phyloP scores from a whole-genome alignment of 2,113 vertebrate genomes.

The Cheilinus undulatus region DNA sequence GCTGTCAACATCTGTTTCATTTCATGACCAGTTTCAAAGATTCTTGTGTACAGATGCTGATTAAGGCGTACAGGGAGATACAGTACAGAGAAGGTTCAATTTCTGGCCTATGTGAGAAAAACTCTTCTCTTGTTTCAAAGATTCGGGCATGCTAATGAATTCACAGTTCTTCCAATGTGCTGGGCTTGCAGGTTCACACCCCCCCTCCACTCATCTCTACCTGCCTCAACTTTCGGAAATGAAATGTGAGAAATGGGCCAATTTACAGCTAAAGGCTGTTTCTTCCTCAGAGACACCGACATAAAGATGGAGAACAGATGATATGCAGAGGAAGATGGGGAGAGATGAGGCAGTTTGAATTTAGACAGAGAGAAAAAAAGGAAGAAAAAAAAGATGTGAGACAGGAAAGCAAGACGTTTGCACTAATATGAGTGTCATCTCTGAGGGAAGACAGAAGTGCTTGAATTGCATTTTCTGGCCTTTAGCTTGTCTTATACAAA shows the following conservation, averaged over 20 bases:
- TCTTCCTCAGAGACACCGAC: conserved; percentile 68
- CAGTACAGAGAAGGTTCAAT: conserved; percentile 18
- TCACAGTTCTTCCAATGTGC: conserved; percentile 58
- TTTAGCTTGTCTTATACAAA: conserved; percentile 66
- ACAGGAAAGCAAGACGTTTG: conserved; percentile 60
- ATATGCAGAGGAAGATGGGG: conserved; percentile 65
- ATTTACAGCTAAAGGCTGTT: conserved; percentile 77
- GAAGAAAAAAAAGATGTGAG: conserved; percentile 31
- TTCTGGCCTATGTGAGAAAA: conserved; percentile 38
- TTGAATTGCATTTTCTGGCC: conserved; percentile 73
- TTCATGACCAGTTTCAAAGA: conserved; percentile 31
- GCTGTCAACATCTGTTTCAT: conserved; percentile 43
- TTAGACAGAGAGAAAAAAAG: conserved; percentile 46
- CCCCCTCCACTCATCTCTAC: conserved; percentile 31
- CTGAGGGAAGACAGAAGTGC: conserved; percentile 70
- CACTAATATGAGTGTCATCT: conserved; percentile 68
- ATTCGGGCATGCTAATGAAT: conserved; percentile 66
- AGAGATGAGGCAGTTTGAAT: conserved; percentile 56
- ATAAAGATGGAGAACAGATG: conserved; percentile 63
- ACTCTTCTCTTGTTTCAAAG: conserved; percentile 46
- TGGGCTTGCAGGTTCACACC: conserved; percentile 56
- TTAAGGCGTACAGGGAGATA: conserved; percentile 33
- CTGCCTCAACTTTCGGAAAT: conserved; percentile 69
- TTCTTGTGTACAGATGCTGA: conserved; percentile 30
- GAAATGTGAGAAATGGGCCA: conserved; percentile 80